Evolutionary conservation across 2,888 invertebrate species (phyloP), one percentile per base, ranked within the genome.

Genomic region (Eupithecia subfuscata): DNA sequence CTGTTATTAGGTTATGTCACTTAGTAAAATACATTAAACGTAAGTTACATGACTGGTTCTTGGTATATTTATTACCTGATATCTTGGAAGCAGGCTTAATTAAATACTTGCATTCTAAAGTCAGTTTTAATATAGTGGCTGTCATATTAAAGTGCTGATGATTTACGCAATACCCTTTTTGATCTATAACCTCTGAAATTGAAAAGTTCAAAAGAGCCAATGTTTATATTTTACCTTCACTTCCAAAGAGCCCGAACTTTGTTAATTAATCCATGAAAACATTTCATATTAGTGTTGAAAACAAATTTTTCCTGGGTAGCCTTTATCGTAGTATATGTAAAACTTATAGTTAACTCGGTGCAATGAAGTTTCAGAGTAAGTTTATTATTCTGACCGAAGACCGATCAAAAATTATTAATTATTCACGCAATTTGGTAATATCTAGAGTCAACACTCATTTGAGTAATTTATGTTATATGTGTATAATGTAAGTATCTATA

Each of bases 361-460:
- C 69, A 76, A 79, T 80, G 73, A 80, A 83, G 82, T 83, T 81
- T 72, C 76, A 69, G 71, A 76, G 76, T 82, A 76, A 76, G 79
- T 77, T 78, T 76, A 69, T 60, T 63, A 77, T 74, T 71, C 75
- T 63, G 40, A 43, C 70, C 40, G 60, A 60, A 60, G 25, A 60
- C 60, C 25, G 25, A 79, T 80, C 70, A 76, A 78, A 81, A 75
- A 75, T 79, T 76, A 75, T 78, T 76, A 75, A 75, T 79, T 76
- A 77, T 78, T 75, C 67, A 78, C 68, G 63, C 69, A 65, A 70
- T 68, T 71, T 56, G 25, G 16, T 18, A 70, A 37, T 60, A 43
- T 30, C n/a, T 45, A 12, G 14, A 63, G 45, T 7, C n/a, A 48
- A 48, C 48, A n/a, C 48, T 52, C 7, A n/a, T 52, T 9, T n/a